Conservation (phyloP, 2,888 invertebrate species). For the Meteorus colon region DNA sequence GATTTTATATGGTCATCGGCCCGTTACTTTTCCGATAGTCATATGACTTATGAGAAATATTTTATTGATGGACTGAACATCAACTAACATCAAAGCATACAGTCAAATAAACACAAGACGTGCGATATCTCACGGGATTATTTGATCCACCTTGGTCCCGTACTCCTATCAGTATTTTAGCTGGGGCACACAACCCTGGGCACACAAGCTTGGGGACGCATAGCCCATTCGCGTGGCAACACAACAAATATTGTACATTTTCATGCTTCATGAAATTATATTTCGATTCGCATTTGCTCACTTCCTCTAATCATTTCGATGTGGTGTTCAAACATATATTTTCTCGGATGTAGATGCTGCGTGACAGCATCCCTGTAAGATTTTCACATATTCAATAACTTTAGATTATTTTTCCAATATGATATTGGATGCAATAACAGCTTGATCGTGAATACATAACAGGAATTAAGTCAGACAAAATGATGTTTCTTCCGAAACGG, state of each 20-base stretch:
- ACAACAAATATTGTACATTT: slow-evolving; percentile 14
- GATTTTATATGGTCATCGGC: slow-evolving; percentile 36
- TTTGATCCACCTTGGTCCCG: neutral
- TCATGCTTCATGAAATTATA: slow-evolving; percentile 5
- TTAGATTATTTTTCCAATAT: no score
- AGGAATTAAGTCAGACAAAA: no score
- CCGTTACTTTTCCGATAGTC: slow-evolving; percentile 18
- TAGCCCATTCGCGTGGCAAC: neutral
- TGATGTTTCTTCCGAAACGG: no score
- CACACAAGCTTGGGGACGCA: no score
- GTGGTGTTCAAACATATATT: neutral
- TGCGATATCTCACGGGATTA: neutral
- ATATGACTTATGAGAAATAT: slow-evolving; percentile 29
- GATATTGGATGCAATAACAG: no score
- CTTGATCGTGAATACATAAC: no score
- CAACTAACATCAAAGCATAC: neutral
- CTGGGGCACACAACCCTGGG: neutral
- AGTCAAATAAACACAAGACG: neutral
- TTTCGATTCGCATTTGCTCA: neutral
- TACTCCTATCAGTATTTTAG: neutral
- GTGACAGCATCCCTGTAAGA: no score
- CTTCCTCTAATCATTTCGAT: neutral
- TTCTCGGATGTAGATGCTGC: no score
- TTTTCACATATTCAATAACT: no score
- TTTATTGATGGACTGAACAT: slow-evolving; percentile 31